Evolutionary conservation across 2,888 invertebrate species (phyloP).

Genomic region (Dione vanillae): DNA sequence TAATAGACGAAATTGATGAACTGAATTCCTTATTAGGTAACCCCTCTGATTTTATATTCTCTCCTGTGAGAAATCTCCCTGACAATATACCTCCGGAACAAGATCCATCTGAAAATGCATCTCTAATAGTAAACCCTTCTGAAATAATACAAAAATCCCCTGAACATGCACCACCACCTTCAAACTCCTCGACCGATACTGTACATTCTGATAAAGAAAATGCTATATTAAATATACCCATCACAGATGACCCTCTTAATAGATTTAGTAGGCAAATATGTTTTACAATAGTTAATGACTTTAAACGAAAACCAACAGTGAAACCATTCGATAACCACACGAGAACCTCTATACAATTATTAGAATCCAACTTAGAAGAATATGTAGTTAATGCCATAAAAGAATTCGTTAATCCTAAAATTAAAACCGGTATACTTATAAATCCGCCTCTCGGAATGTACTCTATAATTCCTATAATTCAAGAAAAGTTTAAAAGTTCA

Average conservation of each 20-base stretch:
- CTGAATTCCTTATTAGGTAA: background rate
- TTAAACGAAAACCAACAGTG: conserved; percentile 32
- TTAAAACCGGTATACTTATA: background rate
- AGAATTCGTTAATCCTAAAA: background rate
- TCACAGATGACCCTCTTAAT: conserved; percentile 37
- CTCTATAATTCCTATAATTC: conserved; percentile 1
- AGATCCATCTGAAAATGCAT: too few relatives aligned
- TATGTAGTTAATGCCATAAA: conserved; percentile 2
- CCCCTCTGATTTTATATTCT: too few relatives aligned
- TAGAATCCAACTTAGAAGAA: background rate
- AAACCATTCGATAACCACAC: conserved; percentile 44
- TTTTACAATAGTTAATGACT: conserved; percentile 35
- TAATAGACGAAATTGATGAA: background rate
- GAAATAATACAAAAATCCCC: too few relatives aligned
- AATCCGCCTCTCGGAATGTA: background rate
- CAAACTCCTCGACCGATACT: conserved; percentile 25
- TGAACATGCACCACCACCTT: background rate
- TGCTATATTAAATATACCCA: conserved; percentile 28
- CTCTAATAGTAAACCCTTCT: too few relatives aligned
- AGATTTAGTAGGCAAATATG: conserved; percentile 30
- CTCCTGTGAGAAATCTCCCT: too few relatives aligned
- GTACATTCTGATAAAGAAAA: conserved; percentile 28
- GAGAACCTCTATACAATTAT: conserved; percentile 18
- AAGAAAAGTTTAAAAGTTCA: conserved; percentile 1
- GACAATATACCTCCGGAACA: too few relatives aligned